These are phyloP conservation scores for Dipodomys merriami DNA, from an alignment of 2,113 vertebrate species.

Conservation along the genomic window DNA sequence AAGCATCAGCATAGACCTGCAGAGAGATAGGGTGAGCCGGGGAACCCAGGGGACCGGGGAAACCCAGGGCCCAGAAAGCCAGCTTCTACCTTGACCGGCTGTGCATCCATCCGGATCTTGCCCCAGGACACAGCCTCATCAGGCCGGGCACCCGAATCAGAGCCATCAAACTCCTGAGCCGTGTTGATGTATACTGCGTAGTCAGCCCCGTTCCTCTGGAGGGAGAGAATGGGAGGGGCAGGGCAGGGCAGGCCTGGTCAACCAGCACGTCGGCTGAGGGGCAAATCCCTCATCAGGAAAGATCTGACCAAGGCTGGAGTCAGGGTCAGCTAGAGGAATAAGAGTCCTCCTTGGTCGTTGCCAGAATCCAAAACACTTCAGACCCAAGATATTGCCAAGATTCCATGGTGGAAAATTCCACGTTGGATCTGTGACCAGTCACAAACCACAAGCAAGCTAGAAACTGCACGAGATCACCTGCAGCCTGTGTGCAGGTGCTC, in stretches of 20 bases:
- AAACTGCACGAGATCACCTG: neutral
- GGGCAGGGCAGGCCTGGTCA: neutral
- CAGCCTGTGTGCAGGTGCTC: neutral
- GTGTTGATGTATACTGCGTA: conserved; percentile 95
- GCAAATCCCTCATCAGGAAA: no score
- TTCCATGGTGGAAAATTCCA: neutral
- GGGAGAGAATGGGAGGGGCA: no score
- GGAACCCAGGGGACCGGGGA: fast-evolving
- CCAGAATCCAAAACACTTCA: no score
- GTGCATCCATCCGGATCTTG: conserved; percentile 93
- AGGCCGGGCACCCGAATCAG: conserved; percentile 93
- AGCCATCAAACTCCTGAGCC: conserved; percentile 96
- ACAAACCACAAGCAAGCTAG: neutral
- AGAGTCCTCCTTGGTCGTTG: no score
- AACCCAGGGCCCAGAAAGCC: fast-evolving
- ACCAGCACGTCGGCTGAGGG: neutral
- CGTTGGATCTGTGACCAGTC: neutral
- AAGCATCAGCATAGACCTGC: conserved; percentile 94
- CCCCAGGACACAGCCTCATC: conserved; percentile 96
- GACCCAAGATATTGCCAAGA: no score
- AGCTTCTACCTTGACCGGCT: conserved; percentile 91
- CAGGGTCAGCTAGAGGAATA: no score
- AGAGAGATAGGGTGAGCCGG: neutral
- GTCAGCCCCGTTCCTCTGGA: conserved; percentile 93
- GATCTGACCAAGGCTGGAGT: no score